phyloP scores from a whole-genome alignment of 1,140 invertebrate species.

The Belonocnema kinseyi region DNA sequence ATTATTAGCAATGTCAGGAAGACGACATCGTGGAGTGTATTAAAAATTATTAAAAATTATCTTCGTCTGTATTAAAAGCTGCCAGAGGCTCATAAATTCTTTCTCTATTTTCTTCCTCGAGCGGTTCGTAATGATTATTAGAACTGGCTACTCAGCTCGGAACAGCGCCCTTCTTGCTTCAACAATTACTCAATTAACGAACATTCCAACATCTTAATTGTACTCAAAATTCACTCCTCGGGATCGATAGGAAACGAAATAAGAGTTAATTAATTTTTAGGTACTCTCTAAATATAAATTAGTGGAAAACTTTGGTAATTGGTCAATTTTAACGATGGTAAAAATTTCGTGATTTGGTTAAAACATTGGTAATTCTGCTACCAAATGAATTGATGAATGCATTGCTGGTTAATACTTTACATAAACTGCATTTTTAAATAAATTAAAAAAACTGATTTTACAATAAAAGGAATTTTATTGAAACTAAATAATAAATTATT shows the following conservation, averaged over 20 bases:
- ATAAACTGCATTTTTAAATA: too few species aligned
- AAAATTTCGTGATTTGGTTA: too few species aligned
- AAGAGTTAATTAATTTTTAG: background rate
- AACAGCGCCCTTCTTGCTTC: slow-evolving; percentile 8
- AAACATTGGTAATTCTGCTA: too few species aligned
- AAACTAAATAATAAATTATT: background rate
- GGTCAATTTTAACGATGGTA: too few species aligned
- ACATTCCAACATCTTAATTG: slow-evolving; percentile 30
- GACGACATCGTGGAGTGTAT: slow-evolving; percentile 1
- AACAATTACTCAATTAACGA: slow-evolving; percentile 26
- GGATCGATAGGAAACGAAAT: background rate
- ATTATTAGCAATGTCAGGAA: slow-evolving; percentile 14
- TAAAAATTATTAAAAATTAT: slow-evolving; percentile 31
- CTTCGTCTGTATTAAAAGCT: slow-evolving; percentile 26
- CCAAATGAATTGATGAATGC: too few species aligned
- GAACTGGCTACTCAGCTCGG: slow-evolving; percentile 16
- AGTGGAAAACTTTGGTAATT: background rate
- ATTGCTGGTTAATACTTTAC: too few species aligned
- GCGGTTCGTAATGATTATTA: slow-evolving; percentile 14
- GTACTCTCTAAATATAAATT: too few species aligned
- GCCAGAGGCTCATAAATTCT: slow-evolving; percentile 1
- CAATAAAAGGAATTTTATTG: too few species aligned
- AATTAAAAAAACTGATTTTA: too few species aligned
- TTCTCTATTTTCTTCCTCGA: slow-evolving; percentile 12
- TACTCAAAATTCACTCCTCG: background rate